These are phyloP conservation scores for Himantopus leucocephalus DNA, from an alignment of 2,113 vertebrate genomes.

Conservation along the genomic window DNA sequence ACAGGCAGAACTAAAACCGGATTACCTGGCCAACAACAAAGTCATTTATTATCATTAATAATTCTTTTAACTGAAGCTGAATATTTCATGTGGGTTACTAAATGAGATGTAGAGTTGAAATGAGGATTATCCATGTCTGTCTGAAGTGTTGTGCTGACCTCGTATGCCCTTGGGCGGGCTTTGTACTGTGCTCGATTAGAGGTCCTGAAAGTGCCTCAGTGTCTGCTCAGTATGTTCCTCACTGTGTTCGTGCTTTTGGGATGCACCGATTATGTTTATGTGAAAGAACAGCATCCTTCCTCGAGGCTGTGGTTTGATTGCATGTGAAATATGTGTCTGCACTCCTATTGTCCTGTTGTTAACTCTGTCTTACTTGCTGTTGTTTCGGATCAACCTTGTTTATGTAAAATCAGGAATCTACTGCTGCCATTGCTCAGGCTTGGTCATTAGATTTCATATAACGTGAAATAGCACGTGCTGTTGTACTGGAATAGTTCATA, in stretches of 20 bases:
- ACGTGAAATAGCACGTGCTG: rapidly evolving
- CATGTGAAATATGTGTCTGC: neutral
- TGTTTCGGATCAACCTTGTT: neutral
- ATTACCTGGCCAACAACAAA: neutral
- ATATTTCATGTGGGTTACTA: neutral
- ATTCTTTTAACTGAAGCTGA: neutral
- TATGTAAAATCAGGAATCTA: neutral
- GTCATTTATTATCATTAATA: neutral
- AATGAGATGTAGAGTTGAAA: neutral
- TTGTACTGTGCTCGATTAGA: neutral
- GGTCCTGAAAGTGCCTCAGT: neutral
- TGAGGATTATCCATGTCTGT: neutral
- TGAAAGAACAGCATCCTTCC: neutral
- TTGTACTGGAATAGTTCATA: neutral
- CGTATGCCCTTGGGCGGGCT: rapidly evolving
- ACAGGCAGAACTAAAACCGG: neutral
- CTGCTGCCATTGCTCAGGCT: neutral
- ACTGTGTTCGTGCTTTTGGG: neutral
- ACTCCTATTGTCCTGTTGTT: neutral
- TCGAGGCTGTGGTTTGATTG: neutral
- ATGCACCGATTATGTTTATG: neutral
- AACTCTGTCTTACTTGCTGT: neutral
- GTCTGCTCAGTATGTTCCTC: neutral
- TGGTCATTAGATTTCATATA: neutral
- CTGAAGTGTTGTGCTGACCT: neutral